Evolutionary conservation across 2,113 vertebrate genomes (phyloP), one percentile per base, ranked within the genome.

Genomic region (Miniopterus natalensis): DNA sequence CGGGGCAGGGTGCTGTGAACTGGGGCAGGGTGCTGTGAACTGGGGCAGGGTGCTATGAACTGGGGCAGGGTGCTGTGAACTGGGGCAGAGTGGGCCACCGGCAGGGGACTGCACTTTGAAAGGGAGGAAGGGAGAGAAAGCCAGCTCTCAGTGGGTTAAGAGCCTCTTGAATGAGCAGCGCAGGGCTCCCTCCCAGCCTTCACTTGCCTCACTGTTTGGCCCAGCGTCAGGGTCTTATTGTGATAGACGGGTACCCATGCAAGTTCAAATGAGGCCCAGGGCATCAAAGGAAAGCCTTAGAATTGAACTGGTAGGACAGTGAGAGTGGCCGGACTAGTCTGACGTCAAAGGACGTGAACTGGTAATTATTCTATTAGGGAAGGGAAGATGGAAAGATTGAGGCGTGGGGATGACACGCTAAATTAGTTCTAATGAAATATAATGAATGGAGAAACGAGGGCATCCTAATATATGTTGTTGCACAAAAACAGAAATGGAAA

Each of bases 281-380:
- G 18, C 89, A 65, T 92, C 55, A 74, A 59, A 92, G 14, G 42
- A 29, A 87, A 87, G 68, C 36, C 81, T 92, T 63, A 27, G 66
- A 71, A 90, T 11, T 87, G 80, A 87, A 86, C 1, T 86, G 31
- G 18, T 92, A 40, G 59, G 71, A 83, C 42, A 45, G 87, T 0
- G 31, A 92, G 45, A 59, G 40, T 80, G 65, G 49, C 31, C 47
- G 21, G 40, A 78, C 75, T 78, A 36, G 84, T 87, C 47, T 84
- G 85, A 87, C 8, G 1, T 97, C 80, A 78, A 47, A 95, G 57
- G 63, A 90, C 15, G 3, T 5, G 23, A 87, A 66, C 70, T n/a
- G 81, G 49, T 87, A 87, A 90, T 96, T 92, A 90, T 53, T 87
- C 42, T 87, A 9, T 78, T 93, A 79, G 75, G 78, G 55, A 93